Conservation (phyloP, 1,140 invertebrate genomes). For the Leptinotarsa undecemlineata region DNA sequence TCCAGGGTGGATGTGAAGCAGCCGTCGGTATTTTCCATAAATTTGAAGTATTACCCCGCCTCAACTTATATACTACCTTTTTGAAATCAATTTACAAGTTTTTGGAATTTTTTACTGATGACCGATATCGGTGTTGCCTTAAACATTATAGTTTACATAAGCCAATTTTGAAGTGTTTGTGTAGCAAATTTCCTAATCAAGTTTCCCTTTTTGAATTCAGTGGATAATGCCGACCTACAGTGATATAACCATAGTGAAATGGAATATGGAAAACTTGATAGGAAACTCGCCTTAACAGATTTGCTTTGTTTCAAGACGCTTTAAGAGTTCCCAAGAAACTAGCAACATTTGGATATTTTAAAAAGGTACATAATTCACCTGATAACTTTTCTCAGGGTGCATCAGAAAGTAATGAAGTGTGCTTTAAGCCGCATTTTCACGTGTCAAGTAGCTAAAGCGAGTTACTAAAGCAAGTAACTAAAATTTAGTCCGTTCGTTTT, state of each 20-base stretch:
- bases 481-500: too few species aligned
- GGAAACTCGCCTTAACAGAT: too few species aligned
- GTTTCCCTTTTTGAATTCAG: neutral
- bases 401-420: neutral
- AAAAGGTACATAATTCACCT: neutral
- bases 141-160: slow-evolving; percentile 8
- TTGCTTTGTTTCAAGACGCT: neutral
- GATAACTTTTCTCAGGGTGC: neutral
- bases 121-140: slow-evolving; percentile 21
- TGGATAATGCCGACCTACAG: neutral
- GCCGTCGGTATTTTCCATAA: slow-evolving; percentile 11
- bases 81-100: slow-evolving; percentile 27
- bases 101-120: slow-evolving; percentile 26
- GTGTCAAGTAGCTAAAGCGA: too few species aligned
- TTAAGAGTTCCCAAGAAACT: neutral
- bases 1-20: neutral
- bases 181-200: neutral
- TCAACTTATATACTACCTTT: slow-evolving; percentile 27
- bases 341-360: neutral
- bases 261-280: neutral
- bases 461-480: too few species aligned
- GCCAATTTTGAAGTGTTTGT: neutral
- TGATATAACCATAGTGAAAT: neutral
- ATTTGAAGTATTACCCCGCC: slow-evolving; percentile 11
- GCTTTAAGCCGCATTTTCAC: too few species aligned